These are phyloP conservation scores for Thamnophis sirtalis DNA, from an alignment of 2,113 vertebrate genomes.

Conservation along the genomic window DNA sequence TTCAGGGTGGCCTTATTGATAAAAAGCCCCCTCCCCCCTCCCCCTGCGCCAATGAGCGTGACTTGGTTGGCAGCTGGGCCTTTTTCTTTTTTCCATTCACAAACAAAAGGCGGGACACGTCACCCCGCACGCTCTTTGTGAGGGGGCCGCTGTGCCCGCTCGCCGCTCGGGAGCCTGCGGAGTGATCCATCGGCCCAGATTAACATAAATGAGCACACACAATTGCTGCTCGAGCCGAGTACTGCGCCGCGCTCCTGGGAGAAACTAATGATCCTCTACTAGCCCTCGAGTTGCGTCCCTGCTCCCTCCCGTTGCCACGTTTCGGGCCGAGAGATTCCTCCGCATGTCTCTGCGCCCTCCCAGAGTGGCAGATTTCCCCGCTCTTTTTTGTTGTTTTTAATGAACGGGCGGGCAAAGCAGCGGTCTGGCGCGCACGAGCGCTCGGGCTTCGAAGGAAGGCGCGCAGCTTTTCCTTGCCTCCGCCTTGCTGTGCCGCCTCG, in stretches of 20 bases:
- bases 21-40: neutral
- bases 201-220: conserved; percentile 18
- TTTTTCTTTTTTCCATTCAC: neutral
- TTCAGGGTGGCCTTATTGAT: neutral
- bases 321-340: conserved; percentile 1
- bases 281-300: neutral
- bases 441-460: accelerated
- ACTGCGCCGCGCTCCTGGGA: neutral
- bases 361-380: neutral
- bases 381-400: neutral
- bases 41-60: neutral
- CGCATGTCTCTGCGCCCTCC: conserved; percentile 2
- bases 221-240: conserved; percentile 1
- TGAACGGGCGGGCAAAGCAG: neutral
- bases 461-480: neutral
- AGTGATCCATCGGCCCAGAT: neutral
- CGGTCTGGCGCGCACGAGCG: neutral
- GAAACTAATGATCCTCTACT: neutral
- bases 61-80: neutral
- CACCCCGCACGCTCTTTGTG: neutral
- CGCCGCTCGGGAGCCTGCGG: neutral
- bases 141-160: conserved; percentile 15
- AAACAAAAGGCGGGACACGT: neutral
- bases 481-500: conserved; percentile 5
- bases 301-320: neutral